These are phyloP conservation scores for Eumerus sabulonum DNA, from an alignment of 2,888 invertebrate species.

Conservation along the genomic window DNA sequence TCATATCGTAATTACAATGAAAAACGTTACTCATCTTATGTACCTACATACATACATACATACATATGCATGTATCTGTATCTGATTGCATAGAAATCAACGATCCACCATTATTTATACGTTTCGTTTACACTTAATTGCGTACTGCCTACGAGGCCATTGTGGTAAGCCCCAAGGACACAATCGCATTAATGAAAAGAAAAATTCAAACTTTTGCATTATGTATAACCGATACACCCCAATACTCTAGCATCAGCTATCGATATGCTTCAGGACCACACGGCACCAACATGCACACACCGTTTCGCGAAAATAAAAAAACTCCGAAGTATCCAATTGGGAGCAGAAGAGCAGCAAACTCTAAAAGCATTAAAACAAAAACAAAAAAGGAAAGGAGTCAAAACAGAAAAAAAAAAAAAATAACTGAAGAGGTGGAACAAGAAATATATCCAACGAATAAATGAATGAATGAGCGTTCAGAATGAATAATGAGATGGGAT, in stretches of 20 bases:
- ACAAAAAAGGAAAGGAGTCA: too few species aligned
- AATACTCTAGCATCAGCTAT: constrained; percentile 40
- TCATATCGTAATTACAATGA: too few species aligned
- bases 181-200: constrained; percentile 50
- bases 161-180: constrained; percentile 55
- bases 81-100: constrained; percentile 16
- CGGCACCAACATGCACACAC: constrained; percentile 4
- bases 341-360: constrained; percentile 32
- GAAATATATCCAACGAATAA: constrained; percentile 64
- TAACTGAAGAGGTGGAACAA: constrained; percentile 29
- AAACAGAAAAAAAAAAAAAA: constrained; percentile 9
- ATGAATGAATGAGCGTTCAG: constrained; percentile 57
- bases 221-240: constrained; percentile 11
- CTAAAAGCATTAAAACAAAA: constrained; percentile 7
- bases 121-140: constrained; percentile 43
- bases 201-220: constrained; percentile 52
- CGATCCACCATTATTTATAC: constrained; percentile 43
- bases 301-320: constrained; percentile 20
- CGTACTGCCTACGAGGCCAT: constrained; percentile 20
- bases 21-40: too few species aligned
- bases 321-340: constrained; percentile 52
- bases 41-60: too few species aligned
- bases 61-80: too few species aligned
- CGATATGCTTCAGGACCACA: constrained; percentile 10
- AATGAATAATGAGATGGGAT: constrained; percentile 69